Evolutionary conservation across 1,140 invertebrate genomes (phyloP), one percentile per base, ranked within the genome.

Genomic region (Trachymyrmex septentrionalis): DNA sequence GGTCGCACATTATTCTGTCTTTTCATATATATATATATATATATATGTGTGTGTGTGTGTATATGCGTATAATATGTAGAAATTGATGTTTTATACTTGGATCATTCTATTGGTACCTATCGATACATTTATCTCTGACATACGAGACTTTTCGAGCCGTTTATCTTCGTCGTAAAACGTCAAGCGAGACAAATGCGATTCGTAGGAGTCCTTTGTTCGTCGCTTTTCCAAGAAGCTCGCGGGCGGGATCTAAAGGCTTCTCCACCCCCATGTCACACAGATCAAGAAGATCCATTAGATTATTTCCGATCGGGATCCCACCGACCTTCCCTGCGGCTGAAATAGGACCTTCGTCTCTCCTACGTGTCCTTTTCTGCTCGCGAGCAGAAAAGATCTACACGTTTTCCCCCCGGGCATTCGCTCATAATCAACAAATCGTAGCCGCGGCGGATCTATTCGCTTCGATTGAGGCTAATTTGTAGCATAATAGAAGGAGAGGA

Each of bases 361-460:
- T 66, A 48, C 30, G 34, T 80, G 21, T 80, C 50, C 38, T 57
- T 80, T 67, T 80, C 59, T 78, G 44, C 30, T 27, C 61, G 44
- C 64, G 30, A 81, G 30, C 64, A 71, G 77, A 81, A 55, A 34
- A 81, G 77, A 38, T 50, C 64, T 53, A 38, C 77, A 80, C 50
- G 50, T 21, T 53, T 64, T 48, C 44, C 27, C 53, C 53, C 48
- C 53, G 34, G 55, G 71, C n/a, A 27, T 75, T 57, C 72, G 53
- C 57, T 85, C 87, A 87, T 81, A 88, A 88, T 85, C 77, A 87
- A 88, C 85, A 81, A 88, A 88, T 85, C 86, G 44, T 78, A 50
- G 48, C 82, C 55, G 55, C 16, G 57, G 50, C 64, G 59, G 53
- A 61, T 85, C 82, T 85, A 64, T 67, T 67, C 73, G 34, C 72